These are phyloP conservation scores for Microctenopoma stevenorrisi DNA, from an alignment of 2,797 vertebrate genomes.

Conservation along the genomic window DNA sequence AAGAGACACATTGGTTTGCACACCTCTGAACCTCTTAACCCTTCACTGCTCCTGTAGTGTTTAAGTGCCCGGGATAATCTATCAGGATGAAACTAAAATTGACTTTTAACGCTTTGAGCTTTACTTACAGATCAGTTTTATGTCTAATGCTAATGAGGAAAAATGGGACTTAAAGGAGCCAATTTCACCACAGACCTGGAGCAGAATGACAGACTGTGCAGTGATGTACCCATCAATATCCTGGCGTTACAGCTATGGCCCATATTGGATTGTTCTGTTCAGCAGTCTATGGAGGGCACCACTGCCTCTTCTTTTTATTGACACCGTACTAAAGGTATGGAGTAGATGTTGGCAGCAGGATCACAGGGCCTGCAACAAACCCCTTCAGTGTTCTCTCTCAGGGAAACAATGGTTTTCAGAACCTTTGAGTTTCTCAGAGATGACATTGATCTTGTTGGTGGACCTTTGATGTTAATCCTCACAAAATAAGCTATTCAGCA, in stretches of 20 bases:
- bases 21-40: constrained; percentile 59
- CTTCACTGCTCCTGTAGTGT: constrained; percentile 51
- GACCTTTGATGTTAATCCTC: constrained; percentile 70
- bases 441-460: constrained; percentile 67
- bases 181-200: constrained; percentile 53
- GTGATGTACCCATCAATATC: constrained; percentile 61
- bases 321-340: constrained; percentile 59
- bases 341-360: constrained; percentile 55
- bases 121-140: constrained; percentile 77
- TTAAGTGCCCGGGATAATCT: constrained; percentile 48
- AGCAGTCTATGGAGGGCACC: constrained; percentile 65
- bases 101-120: constrained; percentile 67
- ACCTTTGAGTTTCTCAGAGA: constrained; percentile 52
- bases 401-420: constrained; percentile 40
- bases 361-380: constrained; percentile 52
- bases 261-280: constrained; percentile 79
- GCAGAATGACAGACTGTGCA: constrained; percentile 51
- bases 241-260: constrained; percentile 53
- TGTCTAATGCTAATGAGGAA: constrained; percentile 79
- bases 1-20: constrained; percentile 23
- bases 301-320: constrained; percentile 69
- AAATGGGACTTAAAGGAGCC: constrained; percentile 74
- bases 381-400: constrained; percentile 23
- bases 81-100: constrained; percentile 65
- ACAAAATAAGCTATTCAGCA: constrained; percentile 63